phyloP scores from a whole-genome alignment of 2,888 invertebrate genomes.

The Stenchaetothrips biformis region DNA sequence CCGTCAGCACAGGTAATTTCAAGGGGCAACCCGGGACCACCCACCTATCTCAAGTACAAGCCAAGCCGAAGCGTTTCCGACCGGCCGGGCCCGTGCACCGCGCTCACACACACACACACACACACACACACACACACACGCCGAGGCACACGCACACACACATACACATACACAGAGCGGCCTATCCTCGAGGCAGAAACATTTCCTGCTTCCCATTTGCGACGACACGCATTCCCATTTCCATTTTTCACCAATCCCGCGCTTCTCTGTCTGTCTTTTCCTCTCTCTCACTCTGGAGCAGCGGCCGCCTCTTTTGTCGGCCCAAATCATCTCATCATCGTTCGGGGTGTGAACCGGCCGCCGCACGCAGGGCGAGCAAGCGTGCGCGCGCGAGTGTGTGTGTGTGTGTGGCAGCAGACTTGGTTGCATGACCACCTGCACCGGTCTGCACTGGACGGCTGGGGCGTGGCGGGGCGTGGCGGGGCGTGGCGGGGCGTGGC shows the following conservation, averaged over 20 bases:
- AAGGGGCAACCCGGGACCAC: not conserved
- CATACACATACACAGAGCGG: not conserved
- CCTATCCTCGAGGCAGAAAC: no score
- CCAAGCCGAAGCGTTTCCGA: not conserved
- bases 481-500: not conserved
- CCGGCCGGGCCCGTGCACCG: not conserved
- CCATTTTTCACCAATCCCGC: no score
- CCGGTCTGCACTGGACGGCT: not conserved
- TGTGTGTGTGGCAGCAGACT: not conserved
- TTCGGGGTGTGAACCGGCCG: not conserved
- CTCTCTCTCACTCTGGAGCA: no score
- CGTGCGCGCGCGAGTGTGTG: not conserved
- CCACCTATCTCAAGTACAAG: not conserved
- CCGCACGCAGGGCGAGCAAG: not conserved
- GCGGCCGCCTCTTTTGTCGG: not conserved
- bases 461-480: no score
- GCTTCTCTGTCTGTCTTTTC: no score
- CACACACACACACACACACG: not conserved
- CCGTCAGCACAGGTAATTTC: not conserved
- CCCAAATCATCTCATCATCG: not conserved
- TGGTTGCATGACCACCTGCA: conserved; percentile 15
- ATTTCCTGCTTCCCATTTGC: no score
- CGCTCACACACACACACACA: not conserved
- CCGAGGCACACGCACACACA: not conserved
- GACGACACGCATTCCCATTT: no score